Evolutionary conservation across 2,113 vertebrate genomes (phyloP), one percentile per base, ranked within the genome.

Genomic region (Halichoeres trimaculatus): DNA sequence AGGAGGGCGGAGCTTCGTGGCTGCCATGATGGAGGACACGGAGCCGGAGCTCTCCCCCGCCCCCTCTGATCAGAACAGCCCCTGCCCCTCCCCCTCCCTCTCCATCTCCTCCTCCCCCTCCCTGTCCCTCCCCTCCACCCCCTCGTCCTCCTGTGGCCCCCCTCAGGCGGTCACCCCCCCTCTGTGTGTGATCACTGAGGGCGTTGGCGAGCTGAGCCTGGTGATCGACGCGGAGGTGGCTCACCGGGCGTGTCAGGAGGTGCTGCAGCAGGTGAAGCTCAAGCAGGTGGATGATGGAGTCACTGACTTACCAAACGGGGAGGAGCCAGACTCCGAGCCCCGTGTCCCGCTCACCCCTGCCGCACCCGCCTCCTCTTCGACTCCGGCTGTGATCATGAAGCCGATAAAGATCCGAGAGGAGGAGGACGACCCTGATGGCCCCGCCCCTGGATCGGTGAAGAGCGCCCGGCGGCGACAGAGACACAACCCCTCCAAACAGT

Each of bases 151-250:
- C 9, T 71, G 74, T n/a, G 84, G 40, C 54, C 51, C 71, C 3
- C 12, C 84, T 24, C 85, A 57, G 70, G 74, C 87, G 9, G 43
- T 70, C 10, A 94, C 94, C 5, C 90, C 94, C 0, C 74, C 91
- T 0, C 94, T 95, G 52, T 92, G 93, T 0, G 93, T 98, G 87
- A 99, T 99, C 93, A 93, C 85, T 0, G 98, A 99, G 80, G 97
- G 95, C 0, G 84, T 94, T 0, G 92, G 88, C 0, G 97, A 99
- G 75, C 91, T 95, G 40, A 91, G 91, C 63, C 68, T 93, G 0
- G 92, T 98, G 56, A 99, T 99, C 11, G 96, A 99, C 78, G 84
- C 96, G 0, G 96, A 96, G 88, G 95, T 98, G 83, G 97, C 97
- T 0, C 90, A 95, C 66, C 95, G 88, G 4, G 97, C 97, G 14